Conservation (phyloP, 1,140 invertebrate genomes). For the Brachionus rubens region DNA sequence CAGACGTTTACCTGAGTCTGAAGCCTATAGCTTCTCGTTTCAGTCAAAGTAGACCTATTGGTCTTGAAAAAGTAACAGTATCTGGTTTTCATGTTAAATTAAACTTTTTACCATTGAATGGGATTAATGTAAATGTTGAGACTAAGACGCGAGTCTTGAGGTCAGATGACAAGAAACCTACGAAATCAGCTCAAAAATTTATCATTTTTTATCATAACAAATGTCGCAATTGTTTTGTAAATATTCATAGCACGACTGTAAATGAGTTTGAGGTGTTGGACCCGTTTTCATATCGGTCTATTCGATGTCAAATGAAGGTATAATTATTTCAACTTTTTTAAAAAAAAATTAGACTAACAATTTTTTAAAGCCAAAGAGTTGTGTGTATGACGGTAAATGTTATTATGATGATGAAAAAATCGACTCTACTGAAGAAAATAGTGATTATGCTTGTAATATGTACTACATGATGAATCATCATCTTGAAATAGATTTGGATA, state of each 20-base stretch:
- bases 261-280: neutral
- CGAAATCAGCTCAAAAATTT: conserved; percentile 17
- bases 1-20: conserved; percentile 14
- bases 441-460: conserved; percentile 17
- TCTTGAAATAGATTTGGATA: neutral
- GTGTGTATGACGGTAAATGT: conserved; percentile 38
- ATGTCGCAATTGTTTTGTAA: conserved; percentile 11
- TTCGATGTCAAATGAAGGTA: conserved; percentile 33
- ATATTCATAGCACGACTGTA: neutral
- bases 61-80: neutral
- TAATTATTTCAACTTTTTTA: neutral
- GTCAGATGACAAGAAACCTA: neutral
- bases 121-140: conserved; percentile 16
- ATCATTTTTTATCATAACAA: conserved; percentile 39
- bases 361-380: conserved; percentile 31
- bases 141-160: too few species aligned
- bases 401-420: conserved; percentile 34
- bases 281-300: conserved; percentile 4
- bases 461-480: neutral
- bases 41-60: conserved; percentile 15
- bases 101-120: neutral
- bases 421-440: neutral
- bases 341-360: neutral
- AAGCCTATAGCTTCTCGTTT: conserved; percentile 23
- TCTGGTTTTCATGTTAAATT: conserved; percentile 39